A percentile compares a stretch with the other conserved stretches of the same genome.
These are phyloP conservation scores for Aptenodytes patagonicus DNA, from an alignment of 2,113 vertebrate species.

Conservation along the genomic window DNA sequence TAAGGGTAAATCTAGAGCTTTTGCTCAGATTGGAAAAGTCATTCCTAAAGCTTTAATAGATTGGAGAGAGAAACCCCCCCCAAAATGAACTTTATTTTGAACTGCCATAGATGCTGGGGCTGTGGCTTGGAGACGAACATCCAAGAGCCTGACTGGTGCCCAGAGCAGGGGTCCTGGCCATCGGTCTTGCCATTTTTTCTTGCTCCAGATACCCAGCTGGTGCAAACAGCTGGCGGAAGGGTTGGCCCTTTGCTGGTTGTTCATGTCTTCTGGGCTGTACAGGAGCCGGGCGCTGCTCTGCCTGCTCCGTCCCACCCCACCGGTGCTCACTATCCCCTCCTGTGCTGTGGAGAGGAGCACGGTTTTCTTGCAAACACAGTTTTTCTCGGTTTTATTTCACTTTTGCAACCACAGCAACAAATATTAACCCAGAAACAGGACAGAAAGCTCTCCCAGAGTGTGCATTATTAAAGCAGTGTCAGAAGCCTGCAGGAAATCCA, in stretches of 20 bases:
- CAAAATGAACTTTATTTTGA: neutral
- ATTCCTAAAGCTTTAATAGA: neutral
- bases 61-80: neutral
- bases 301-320: rapidly evolving
- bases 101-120: neutral
- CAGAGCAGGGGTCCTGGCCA: neutral
- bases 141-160: neutral
- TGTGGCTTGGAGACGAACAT: neutral
- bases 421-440: neutral
- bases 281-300: neutral
- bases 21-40: neutral
- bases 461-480: neutral
- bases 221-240: no score
- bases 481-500: neutral
- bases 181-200: neutral
- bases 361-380: neutral
- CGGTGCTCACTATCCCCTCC: rapidly evolving
- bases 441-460: neutral
- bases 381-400: neutral
- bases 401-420: neutral
- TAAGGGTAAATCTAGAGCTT: neutral
- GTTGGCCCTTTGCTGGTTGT: rapidly evolving
- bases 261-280: neutral
- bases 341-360: rapidly evolving
- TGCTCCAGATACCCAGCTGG: rapidly evolving